Evolutionary conservation across 2,113 vertebrate genomes (phyloP), one percentile per base, ranked within the genome.

Genomic region (Syrmaticus mikado): DNA sequence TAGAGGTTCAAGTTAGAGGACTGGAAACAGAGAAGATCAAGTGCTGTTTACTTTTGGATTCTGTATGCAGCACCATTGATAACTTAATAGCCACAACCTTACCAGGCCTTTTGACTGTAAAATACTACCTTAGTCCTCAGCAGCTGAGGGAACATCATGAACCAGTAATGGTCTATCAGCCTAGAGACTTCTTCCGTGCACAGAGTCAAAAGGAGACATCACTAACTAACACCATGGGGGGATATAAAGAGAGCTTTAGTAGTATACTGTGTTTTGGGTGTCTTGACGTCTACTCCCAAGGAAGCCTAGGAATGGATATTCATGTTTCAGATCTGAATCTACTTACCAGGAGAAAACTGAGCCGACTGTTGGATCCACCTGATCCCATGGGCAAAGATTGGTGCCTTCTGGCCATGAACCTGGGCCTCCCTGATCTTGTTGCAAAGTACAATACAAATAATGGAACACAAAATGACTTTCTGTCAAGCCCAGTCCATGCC

Each of bases 381-480:
- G 99, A 99, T 92, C 98, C 99, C 43, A 98, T 99, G 96, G 99
- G 99, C 67, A 99, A 99, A 96, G 99, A 99, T 89, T 99, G 99
- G 99, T 99, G 99, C 97, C 98, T 99, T 96, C 98, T 99, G 45
- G 99, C 99, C 94, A 99, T 99, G 99, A 99, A 99, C 97, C 96
- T 99, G 72, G 99, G 99, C 84, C 99, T 99, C 64, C 98, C 98
- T 4, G 99, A 99, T 13, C 97, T 99, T 73, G 99, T 99, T 95
- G 99, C 99, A 82, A 99, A 99, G 89, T 98, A 99, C 88, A 98
- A 99, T 94, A 97, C 94, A 81, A 97, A 95, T 43, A 98, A 98
- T 12, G 98, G 98, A 84, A 91, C 96, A 58, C 95, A 97, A 66
- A 97, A 85, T 79, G 96, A 97, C 60, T 98, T 97, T 82, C 92